These are phyloP conservation scores for Benitochromis conjunctus DNA, from an alignment of 2,113 vertebrate species.

Conservation along the genomic window DNA sequence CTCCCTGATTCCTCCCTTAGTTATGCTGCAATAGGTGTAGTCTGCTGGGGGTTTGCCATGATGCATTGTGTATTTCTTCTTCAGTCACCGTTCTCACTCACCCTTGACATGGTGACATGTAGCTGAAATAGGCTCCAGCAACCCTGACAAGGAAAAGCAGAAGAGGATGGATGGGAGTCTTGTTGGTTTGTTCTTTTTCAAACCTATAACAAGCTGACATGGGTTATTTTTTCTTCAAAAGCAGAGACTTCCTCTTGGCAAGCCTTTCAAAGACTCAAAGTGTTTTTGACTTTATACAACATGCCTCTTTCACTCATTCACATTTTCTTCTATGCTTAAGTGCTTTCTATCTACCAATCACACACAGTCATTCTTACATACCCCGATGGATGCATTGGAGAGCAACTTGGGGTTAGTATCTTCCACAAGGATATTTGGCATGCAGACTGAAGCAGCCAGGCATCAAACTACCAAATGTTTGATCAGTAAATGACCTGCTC, in stretches of 20 bases:
- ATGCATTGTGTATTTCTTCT: too few species aligned
- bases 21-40: too few species aligned
- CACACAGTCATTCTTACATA: not conserved
- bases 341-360: not conserved
- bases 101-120: too few species aligned
- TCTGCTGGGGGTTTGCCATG: too few species aligned
- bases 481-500: not conserved
- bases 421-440: not conserved
- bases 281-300: not conserved
- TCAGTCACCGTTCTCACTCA: too few species aligned
- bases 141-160: not conserved
- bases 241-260: not conserved
- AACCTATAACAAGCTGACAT: not conserved
- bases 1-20: too few species aligned
- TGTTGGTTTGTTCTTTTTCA: not conserved
- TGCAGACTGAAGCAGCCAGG: not conserved
- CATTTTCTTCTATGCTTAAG: not conserved
- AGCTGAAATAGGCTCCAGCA: not conserved
- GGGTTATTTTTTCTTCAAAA: not conserved
- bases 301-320: not conserved
- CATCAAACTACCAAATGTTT: not conserved
- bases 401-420: not conserved
- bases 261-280: not conserved
- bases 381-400: not conserved
- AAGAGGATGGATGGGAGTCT: not conserved